Evolutionary conservation across 2,113 vertebrate genomes (phyloP), one percentile per base, ranked within the genome.

Genomic region (Petaurus breviceps): DNA sequence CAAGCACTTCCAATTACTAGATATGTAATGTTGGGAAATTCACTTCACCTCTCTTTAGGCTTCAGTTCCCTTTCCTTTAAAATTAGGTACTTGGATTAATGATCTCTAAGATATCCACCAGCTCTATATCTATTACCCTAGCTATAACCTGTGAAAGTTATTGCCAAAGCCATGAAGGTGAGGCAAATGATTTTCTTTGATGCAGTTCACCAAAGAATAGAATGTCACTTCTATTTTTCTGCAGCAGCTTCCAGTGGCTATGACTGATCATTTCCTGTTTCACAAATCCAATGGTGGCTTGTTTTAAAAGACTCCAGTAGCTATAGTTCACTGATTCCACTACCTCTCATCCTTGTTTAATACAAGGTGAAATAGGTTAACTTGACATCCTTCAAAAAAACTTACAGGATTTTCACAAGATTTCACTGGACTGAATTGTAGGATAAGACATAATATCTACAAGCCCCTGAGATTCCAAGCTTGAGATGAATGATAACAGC

Each of bases 11-110:
- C 94, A 96, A 91, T 89, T 95, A 10, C 51, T 96, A 95, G 96
- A 97, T 94, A 96, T 92, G 19, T 94, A 91, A 96, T 94, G 1
- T 94, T 96, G 94, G n/a, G 92, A 95, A 96, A 97, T 96, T 94
- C 57, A 92, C 91, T 94, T 94, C 95, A 89, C 16, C 97, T 92
- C 89, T 92, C 92, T 97, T 57, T 96, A 94, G 95, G 89, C 94
- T 91, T 91, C 51, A 93, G 93, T 31, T 53, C 47, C 57, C 50
- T 96, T 77, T 93, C 91, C 57, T 94, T 57, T 90, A 61, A 84
- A 84, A 84, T 43, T 16, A 84, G 6, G n/a, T 43, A 23, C 16
- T n/a, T 90, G 96, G 14, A 31, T 95, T 97, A 94, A 94, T 97
- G 91, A 97, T 96, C 97, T 96, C 91, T 97, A 51, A 96, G 50